Evolutionary conservation across 2,888 invertebrate genomes (phyloP).

Genomic region (Nipponacmea schrenckii): DNA sequence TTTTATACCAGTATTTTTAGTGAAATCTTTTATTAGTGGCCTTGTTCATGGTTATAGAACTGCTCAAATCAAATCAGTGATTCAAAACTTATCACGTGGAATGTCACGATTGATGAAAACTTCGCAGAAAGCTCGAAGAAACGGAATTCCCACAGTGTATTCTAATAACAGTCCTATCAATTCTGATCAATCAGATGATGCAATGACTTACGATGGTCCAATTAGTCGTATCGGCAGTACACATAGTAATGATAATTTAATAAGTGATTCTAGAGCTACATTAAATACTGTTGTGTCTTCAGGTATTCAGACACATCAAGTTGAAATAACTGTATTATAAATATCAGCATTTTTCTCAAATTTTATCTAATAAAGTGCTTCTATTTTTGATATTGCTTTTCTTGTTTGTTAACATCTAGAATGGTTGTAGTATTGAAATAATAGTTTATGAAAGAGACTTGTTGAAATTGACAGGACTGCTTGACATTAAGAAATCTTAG

Average conservation of each 20-base stretch:
- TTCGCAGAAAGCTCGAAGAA: not conserved
- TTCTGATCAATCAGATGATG: constrained; percentile 1
- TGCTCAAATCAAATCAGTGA: constrained; percentile 37
- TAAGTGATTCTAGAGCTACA: not conserved
- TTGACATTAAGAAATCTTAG: no score
- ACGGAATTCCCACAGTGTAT: not conserved
- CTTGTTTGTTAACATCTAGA: no score
- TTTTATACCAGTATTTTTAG: constrained; percentile 44
- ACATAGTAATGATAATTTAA: not conserved
- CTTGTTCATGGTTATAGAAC: constrained; percentile 47
- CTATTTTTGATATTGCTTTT: no score
- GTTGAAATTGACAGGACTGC: no score
- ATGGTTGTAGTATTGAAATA: no score
- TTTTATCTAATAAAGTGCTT: no score
- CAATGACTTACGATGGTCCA: not conserved
- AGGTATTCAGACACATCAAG: not conserved
- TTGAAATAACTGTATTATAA: constrained; percentile 1
- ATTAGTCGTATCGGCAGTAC: not conserved
- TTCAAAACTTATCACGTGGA: constrained; percentile 24
- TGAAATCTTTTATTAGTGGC: constrained; percentile 47
- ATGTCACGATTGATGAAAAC: constrained; percentile 16
- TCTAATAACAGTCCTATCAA: not conserved
- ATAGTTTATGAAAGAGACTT: no score
- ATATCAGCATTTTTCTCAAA: not conserved
- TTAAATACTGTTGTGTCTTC: not conserved